A percentile compares a stretch with the other conserved stretches of the same genome.
These are phyloP conservation scores for Gobiocypris rarus DNA, from an alignment of 2,113 vertebrate species.

Conservation along the genomic window DNA sequence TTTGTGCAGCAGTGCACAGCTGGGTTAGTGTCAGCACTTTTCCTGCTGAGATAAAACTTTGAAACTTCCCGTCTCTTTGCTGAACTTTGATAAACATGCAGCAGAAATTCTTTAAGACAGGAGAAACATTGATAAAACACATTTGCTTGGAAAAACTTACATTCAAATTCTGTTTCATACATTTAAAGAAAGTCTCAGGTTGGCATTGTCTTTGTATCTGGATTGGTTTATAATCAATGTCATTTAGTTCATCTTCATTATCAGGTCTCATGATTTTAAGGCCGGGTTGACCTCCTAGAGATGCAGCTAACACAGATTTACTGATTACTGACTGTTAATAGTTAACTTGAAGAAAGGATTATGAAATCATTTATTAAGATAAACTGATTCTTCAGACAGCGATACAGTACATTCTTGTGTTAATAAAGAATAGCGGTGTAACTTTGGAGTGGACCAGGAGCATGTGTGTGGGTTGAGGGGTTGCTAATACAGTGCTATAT, in stretches of 20 bases:
- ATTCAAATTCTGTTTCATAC: not conserved
- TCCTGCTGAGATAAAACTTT: conserved; percentile 35
- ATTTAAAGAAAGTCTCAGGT: not conserved
- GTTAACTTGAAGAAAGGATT: not conserved
- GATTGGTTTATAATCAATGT: not conserved
- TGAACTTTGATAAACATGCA: conserved; percentile 24
- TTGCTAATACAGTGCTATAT: no score
- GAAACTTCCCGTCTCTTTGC: conserved; percentile 22
- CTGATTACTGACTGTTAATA: not conserved
- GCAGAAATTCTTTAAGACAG: not conserved
- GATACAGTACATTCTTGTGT: not conserved
- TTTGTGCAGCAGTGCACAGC: conserved; percentile 25
- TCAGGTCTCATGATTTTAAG: conserved; percentile 12
- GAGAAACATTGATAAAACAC: not conserved
- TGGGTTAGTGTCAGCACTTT: conserved; percentile 46
- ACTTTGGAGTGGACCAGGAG: no score
- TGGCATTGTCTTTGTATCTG: not conserved
- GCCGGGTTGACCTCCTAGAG: not conserved
- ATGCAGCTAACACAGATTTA: conserved; percentile 1
- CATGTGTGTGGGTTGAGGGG: no score
- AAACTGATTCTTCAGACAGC: not conserved
- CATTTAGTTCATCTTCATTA: conserved; percentile 5
- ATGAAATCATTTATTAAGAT: not conserved
- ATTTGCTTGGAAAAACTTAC: not conserved
- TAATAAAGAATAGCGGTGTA: not conserved